Percentiles rank a stretch among this genome's conserved stretches.
These are phyloP conservation scores for Austrofundulus limnaeus DNA, from an alignment of 2,113 vertebrate genomes.

Conservation along the genomic window DNA sequence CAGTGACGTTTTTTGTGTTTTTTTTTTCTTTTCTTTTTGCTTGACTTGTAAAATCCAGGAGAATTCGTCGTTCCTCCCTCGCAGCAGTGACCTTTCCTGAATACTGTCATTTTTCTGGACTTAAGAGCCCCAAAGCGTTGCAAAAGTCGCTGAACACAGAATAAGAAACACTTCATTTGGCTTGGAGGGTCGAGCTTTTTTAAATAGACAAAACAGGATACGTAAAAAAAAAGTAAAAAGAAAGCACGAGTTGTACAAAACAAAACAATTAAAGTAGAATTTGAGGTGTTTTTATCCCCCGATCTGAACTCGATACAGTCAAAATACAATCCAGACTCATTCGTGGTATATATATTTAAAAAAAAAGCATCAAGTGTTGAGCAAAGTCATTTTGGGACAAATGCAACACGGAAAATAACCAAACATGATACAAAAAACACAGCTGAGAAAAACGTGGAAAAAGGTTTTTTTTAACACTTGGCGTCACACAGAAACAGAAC, in stretches of 20 bases:
- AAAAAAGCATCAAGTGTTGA: constrained; percentile 53
- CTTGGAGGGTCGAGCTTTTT: constrained; percentile 69
- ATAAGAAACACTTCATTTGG: constrained; percentile 68
- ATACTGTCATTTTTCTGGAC: constrained; percentile 29
- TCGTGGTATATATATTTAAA: constrained; percentile 41
- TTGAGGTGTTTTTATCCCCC: constrained; percentile 32
- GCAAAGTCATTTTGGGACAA: constrained; percentile 64
- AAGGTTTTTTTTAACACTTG: constrained; percentile 62
- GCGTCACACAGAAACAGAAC: constrained; percentile 63
- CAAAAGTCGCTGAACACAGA: constrained; percentile 41
- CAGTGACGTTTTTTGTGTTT: constrained; percentile 3
- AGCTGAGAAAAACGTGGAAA: constrained; percentile 58
- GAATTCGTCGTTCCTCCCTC: constrained; percentile 5
- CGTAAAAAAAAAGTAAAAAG: constrained; percentile 57
- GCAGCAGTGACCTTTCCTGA: constrained; percentile 3
- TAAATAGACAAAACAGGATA: constrained; percentile 70
- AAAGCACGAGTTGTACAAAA: constrained; percentile 59
- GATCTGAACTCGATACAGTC: constrained; percentile 49
- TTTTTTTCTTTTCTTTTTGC: background rate
- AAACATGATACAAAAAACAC: constrained; percentile 71
- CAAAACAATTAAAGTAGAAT: constrained; percentile 37
- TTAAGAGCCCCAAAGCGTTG: constrained; percentile 21
- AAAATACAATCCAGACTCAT: constrained; percentile 63
- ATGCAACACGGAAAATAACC: constrained; percentile 61
- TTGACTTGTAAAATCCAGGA: constrained; percentile 36